Base-by-base conservation (phyloP, 2,113 vertebrate species). In the Pyrgilauda ruficollis region DNA sequence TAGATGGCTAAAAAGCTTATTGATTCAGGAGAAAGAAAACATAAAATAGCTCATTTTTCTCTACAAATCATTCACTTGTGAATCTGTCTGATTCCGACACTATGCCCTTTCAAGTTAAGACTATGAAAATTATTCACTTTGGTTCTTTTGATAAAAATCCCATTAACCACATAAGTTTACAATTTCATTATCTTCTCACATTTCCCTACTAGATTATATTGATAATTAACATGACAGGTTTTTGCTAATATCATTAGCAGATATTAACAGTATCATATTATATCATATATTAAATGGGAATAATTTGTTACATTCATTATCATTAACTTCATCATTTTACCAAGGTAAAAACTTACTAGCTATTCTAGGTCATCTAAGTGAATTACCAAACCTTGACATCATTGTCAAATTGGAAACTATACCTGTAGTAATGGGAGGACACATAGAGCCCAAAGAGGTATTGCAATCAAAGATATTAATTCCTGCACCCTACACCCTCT, bases 211-310 rank as follows among this genome's bases (percentile, higher is more conserved):
- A 84, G 79, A 93, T 84, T 87, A 76, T 49, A 93, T 66, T 66
- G 67, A 75, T 49, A 90, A 96, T 91, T 72, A 94, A 70, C 27
- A 93, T 59, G 53, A 44, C 17, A 74, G 35, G 31, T 35, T 94
- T 93, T 85, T 92, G 53, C 44, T 94, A 92, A 81, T 90, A 81
- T 59, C 43, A 88, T 78, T 91, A 87, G 31, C 14, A 85, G 53
- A 53, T 80, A 90, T 55, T 85, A 94, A 67, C 18, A 59, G 27
- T 53, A 85, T 82, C 63, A 49, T 69, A 81, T 78, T 49, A 56
- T 62, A 84, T 63, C 23, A 55, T 59, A 41, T 30, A 83, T 59
- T 82, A 62, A 63, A 83, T 69, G 10, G 35, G 46, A 83, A 66
- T 47, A 0, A 85, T 86, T 92, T 76, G 4, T 33, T 91, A 73